A percentile compares a stretch with the other conserved stretches of the same genome.
phyloP scores from a whole-genome alignment of 2,113 vertebrate species.

The Fukomys damarensis region DNA sequence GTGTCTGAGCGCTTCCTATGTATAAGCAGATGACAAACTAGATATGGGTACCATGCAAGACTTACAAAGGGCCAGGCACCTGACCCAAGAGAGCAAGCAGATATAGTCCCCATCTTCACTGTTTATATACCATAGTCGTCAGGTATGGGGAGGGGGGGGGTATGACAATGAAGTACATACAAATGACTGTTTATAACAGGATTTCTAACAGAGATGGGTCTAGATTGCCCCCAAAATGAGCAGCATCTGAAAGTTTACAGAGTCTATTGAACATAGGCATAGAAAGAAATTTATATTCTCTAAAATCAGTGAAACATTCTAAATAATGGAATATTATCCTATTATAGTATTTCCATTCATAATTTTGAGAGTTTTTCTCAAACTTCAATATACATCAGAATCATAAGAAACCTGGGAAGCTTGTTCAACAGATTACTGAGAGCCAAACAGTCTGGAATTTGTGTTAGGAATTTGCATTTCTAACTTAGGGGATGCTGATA shows the following conservation, averaged over 20 bases:
- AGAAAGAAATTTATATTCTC: not conserved
- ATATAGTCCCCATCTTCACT: not conserved
- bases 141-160: not conserved
- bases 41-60: not conserved
- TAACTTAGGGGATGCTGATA: not conserved
- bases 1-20: not conserved
- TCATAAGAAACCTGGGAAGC: not conserved
- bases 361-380: constrained; percentile 41
- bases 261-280: not conserved
- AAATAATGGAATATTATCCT: constrained; percentile 5
- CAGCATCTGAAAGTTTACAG: not conserved
- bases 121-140: not conserved
- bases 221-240: not conserved
- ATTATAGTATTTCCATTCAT: not conserved
- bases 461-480: constrained; percentile 42
- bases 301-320: constrained; percentile 29
- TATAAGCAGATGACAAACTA: not conserved
- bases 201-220: constrained; percentile 10
- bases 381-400: constrained; percentile 1
- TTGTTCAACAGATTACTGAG: not conserved
- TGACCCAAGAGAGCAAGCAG: not conserved
- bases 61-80: not conserved
- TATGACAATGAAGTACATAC: not conserved
- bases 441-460: not conserved
- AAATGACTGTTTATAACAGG: not conserved